Evolutionary conservation across 2,797 vertebrate genomes (phyloP).

Genomic region (Capromys pilorides): DNA sequence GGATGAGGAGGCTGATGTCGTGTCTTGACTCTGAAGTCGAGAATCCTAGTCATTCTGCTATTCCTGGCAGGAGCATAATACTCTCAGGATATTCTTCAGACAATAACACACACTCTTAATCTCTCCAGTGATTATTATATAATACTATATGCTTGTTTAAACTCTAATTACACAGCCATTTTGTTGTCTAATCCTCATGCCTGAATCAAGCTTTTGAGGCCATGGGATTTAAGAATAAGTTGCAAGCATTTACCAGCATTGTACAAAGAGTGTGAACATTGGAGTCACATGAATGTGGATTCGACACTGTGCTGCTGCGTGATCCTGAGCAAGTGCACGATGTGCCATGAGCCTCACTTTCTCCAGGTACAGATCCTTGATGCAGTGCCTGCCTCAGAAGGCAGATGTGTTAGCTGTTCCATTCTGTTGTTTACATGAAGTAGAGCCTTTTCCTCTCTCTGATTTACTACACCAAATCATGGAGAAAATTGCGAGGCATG

Average conservation of each 20-base stretch:
- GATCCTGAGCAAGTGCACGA: neutral
- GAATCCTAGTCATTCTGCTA: neutral
- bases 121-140: neutral
- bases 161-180: slow-evolving; percentile 10
- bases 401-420: neutral
- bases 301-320: neutral
- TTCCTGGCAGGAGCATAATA: neutral
- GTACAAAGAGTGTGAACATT: neutral
- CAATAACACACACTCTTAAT: neutral
- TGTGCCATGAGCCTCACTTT: neutral
- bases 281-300: neutral
- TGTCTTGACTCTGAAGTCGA: neutral
- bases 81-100: neutral
- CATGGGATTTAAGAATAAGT: neutral
- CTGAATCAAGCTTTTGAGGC: neutral
- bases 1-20: neutral
- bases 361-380: neutral
- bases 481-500: neutral
- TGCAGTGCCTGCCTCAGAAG: neutral
- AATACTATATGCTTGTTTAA: neutral
- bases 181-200: neutral
- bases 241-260: neutral
- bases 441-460: neutral
- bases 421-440: neutral
- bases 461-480: neutral